These are phyloP conservation scores for Clarias gariepinus DNA, from an alignment of 2,113 vertebrate species.

Conservation along the genomic window DNA sequence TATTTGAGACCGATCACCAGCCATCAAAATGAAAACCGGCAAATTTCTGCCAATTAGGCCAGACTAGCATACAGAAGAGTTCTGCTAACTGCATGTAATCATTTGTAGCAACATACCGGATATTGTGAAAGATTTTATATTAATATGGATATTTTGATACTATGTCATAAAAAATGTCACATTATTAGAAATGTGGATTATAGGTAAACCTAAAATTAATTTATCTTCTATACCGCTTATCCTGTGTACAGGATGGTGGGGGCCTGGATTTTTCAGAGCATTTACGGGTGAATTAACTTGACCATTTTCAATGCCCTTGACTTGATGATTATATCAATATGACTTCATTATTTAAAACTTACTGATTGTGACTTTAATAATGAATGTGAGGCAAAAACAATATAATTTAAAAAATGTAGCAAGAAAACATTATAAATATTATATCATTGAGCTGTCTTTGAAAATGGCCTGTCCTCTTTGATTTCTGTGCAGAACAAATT, in stretches of 20 bases:
- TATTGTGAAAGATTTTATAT: background rate
- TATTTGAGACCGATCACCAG: no score
- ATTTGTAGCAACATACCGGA: no score
- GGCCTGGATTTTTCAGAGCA: background rate
- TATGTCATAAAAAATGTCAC: background rate
- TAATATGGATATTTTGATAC: background rate
- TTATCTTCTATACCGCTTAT: background rate
- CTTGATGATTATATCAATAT: background rate
- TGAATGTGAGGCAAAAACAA: no score
- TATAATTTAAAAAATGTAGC: no score
- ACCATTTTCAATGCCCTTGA: constrained; percentile 10
- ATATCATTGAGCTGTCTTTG: no score
- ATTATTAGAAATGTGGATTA: background rate
- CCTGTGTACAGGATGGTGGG: background rate
- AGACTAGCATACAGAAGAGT: background rate
- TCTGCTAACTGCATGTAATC: background rate
- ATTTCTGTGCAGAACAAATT: background rate
- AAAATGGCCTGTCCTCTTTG: no score
- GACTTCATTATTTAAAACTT: background rate
- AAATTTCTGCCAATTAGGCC: no score
- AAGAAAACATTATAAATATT: background rate
- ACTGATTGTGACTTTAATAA: background rate
- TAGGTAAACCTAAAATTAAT: background rate
- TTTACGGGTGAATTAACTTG: background rate
- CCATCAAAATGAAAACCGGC: no score